A percentile compares a stretch with the other conserved stretches of the same genome.
These are phyloP conservation scores for Drosophila seclusa DNA, from an alignment of 2,888 invertebrate genomes.

Conservation along the genomic window DNA sequence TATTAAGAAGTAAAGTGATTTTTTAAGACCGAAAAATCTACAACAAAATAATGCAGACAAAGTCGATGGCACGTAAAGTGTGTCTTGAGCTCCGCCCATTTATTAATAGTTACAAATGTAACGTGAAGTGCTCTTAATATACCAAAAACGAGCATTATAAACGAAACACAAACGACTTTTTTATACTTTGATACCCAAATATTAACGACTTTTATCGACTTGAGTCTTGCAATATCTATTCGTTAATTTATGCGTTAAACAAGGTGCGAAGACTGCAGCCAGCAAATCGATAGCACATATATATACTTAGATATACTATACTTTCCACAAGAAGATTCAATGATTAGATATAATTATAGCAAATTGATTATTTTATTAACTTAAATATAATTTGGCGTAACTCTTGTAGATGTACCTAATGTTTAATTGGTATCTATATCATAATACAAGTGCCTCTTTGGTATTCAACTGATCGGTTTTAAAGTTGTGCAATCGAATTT, in stretches of 20 bases:
- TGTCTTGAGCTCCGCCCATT: neutral
- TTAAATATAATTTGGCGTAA: neutral
- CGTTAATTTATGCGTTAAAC: neutral
- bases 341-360: neutral
- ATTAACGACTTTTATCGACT: neutral
- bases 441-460: neutral
- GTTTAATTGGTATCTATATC: neutral
- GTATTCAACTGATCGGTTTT: neutral
- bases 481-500: neutral
- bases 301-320: too few relatives aligned
- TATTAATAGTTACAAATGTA: slow-evolving; percentile 24
- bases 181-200: neutral
- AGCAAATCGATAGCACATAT: neutral
- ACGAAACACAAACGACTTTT: neutral
- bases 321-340: neutral
- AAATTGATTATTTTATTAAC: neutral
- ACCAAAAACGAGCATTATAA: neutral
- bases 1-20: slow-evolving; percentile 36
- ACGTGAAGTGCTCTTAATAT: neutral
- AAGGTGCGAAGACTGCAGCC: neutral
- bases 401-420: neutral
- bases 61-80: neutral
- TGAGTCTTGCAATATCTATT: neutral
- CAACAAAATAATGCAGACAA: neutral
- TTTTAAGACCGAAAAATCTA: slow-evolving; percentile 34